Evolutionary conservation across 2,888 invertebrate species (phyloP), one percentile per base, ranked within the genome.

Genomic region (Chrysina gloriosa): DNA sequence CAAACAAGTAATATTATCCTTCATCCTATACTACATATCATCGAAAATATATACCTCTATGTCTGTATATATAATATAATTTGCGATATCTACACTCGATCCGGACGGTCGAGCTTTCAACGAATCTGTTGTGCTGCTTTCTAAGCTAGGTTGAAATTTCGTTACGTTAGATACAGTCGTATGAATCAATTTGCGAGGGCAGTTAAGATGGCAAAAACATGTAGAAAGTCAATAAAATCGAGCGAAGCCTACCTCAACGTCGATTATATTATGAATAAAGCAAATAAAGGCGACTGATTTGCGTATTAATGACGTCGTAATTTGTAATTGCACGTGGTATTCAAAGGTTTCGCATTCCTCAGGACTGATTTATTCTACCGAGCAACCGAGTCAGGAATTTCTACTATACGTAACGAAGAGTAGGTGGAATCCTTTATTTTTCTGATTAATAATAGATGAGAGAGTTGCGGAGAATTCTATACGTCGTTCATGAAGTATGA

Each of bases 261-360:
- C 14, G 11, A 50, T 16, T 27, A 29, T 6, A 4, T 50, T 50
- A 50, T 16, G 29, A 29, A 27, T 50, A 50, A 50, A 50, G 29
- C 29, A 50, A 50, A 50, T 50, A 50, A 27, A 27, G 6, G 16
- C 29, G 29, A 7, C 27, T 7, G 50, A 50, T 29, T 50, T 50
- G 16, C 50, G 50, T 50, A 50, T 50, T 50, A 50, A 50, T 50
- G 50, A 50, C 50, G 50, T 50, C 29, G 50, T 50, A 25, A 50
- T 50, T 50, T 50, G 50, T 50, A 50, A 50, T 50, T 50, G 50
- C 50, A 29, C 27, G 50, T 50, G 27, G 27, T 50, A 50, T 14
- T 50, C 27, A 50, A 50, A 50, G 50, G 50, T 50, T 50, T 50
- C 50, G 16, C 50, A 50, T 50, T 50, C 50, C 29, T 50, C 14